A percentile compares a stretch with the other conserved stretches of the same genome.
phyloP scores from a whole-genome alignment of 2,113 vertebrate species.

The Cryptomyrus ogoouensis region DNA sequence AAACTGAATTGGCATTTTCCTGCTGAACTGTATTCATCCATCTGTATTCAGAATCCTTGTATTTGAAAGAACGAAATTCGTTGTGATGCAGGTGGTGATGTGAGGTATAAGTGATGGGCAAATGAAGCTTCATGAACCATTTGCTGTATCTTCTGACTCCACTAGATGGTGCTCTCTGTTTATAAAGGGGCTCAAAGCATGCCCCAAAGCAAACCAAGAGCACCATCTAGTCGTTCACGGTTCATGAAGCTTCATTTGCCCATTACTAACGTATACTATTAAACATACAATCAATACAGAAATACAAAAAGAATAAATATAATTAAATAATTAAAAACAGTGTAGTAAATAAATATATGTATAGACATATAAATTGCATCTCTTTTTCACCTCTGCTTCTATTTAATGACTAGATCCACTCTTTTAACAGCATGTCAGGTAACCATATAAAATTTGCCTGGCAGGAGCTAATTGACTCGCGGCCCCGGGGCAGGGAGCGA shows the following conservation, averaged over 20 bases:
- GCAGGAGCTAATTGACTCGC: constrained; percentile 87
- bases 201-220: too few species aligned
- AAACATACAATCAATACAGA: not conserved
- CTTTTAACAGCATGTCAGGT: not conserved
- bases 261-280: not conserved
- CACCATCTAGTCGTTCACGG: too few species aligned
- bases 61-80: not conserved
- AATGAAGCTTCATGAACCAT: not conserved
- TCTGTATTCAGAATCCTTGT: not conserved
- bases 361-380: not conserved
- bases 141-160: not conserved
- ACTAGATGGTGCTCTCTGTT: not conserved
- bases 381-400: not conserved
- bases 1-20: not conserved
- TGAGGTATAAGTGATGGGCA: not conserved
- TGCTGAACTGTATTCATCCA: not conserved
- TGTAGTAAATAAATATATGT: not conserved
- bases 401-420: not conserved
- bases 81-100: not conserved
- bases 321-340: not conserved
- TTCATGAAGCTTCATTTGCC: too few species aligned
- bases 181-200: too few species aligned
- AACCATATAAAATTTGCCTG: constrained; percentile 33
- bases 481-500: constrained; percentile 72
- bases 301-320: not conserved